Evolutionary conservation across 2,113 vertebrate species (phyloP).

Genomic region (Gnathonemus echidnorhynchus): DNA sequence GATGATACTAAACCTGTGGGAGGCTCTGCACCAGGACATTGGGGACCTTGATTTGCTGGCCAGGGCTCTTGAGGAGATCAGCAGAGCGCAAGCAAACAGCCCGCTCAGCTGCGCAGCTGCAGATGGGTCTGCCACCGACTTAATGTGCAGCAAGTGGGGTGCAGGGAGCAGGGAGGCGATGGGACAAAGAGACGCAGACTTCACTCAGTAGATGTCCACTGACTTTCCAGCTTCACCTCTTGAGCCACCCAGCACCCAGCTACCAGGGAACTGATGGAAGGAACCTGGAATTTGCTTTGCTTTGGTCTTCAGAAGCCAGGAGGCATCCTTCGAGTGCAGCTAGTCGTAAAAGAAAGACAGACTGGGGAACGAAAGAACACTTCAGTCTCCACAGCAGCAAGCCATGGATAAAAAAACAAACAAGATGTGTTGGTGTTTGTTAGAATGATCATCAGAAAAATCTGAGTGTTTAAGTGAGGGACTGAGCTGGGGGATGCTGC

Average conservation of each 20-base stretch:
- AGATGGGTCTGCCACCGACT: conserved; percentile 44
- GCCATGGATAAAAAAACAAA: background rate
- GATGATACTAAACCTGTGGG: conserved; percentile 94
- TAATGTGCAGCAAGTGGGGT: conserved; percentile 42
- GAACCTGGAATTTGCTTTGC: background rate
- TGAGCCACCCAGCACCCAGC: background rate
- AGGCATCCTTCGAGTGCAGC: background rate
- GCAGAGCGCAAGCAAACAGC: conserved; percentile 74
- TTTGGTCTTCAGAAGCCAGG: background rate
- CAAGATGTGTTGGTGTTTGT: background rate
- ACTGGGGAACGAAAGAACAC: background rate
- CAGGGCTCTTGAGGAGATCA: conserved; percentile 85
- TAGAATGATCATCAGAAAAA: background rate
- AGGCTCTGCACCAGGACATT: conserved; percentile 84
- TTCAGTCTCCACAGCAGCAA: background rate
- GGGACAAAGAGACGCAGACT: background rate
- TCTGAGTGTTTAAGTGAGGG: background rate
- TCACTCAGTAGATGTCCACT: background rate
- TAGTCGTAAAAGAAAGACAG: background rate
- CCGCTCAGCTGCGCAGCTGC: conserved; percentile 34
- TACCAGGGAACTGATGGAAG: background rate
- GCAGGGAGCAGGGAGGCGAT: background rate
- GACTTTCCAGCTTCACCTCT: background rate
- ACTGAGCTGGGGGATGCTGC: background rate
- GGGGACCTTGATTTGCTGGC: conserved; percentile 90